Evolutionary conservation across 2,888 invertebrate species (phyloP), one percentile per base, ranked within the genome.

Genomic region (Lysandra bellargus): DNA sequence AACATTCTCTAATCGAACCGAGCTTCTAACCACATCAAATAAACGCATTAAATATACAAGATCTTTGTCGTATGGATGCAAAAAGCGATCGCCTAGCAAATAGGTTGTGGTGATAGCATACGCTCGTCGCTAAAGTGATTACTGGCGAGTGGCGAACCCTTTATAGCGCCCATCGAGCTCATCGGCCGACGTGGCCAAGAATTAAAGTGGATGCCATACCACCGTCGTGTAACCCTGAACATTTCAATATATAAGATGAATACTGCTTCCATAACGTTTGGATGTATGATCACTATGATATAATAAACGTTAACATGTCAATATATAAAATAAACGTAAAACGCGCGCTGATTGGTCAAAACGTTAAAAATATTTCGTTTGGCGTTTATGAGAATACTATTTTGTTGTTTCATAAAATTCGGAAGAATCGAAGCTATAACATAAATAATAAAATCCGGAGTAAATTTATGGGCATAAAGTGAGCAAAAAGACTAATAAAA

Each of bases 51-150:
- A 1, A 69, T 14, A 37, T 33, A 33, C 12, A 69, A 69, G 33
- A 33, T 37, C 1, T 69, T 33, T 5, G 33, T 33, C 23, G 23
- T 12, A 23, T 61, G 33, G 30, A 69, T 69, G 69, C 69, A 37
- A 69, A 69, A 69, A 37, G 76, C 53, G 57, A 33, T 53, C 33
- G 33, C 12, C 61, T 1, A 61, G n/a, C 79, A 69, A 33, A 64
- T 37, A 79, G 61, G 60, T 80, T 78, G 80, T 79, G 80, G 79
- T 61, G 79, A 76, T 60, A 64, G 69, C 76, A 80, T 76, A 80
- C 77, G 79, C 80, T 83, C 82, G 82, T 83, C 82, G 82, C 80
- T 80, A 78, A 82, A 82, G 79, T 81, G 81, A 82, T 84, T 83
- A 82, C 80, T 80, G 81, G 49, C 74, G 81, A 79, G 78, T 80